phyloP scores from a whole-genome alignment of 2,888 invertebrate genomes.

The Agonopterix subpropinquella region DNA sequence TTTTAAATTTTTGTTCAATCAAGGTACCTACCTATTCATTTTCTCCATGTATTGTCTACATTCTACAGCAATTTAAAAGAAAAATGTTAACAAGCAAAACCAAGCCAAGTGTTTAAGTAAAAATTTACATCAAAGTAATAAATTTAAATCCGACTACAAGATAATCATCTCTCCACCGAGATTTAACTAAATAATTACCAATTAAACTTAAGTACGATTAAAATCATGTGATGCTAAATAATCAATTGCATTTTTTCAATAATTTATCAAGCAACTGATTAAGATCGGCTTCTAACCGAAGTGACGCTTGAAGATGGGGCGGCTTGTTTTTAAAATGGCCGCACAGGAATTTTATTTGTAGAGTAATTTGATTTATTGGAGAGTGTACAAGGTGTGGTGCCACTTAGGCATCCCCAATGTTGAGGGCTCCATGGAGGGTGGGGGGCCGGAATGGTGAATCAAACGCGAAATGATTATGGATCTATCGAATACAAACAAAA shows the following conservation, averaged over 20 bases:
- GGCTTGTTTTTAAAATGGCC: conserved; percentile 49
- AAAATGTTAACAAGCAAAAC: no score
- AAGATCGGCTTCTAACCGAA: conserved; percentile 41
- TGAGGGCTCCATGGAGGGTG: no score
- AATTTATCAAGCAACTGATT: conserved; percentile 60
- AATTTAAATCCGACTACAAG: conserved; percentile 14
- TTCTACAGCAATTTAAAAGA: no score
- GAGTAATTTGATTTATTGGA: conserved; percentile 25
- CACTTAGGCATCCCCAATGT: no score
- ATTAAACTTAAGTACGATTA: conserved; percentile 49
- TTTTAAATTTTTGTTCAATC: no score
- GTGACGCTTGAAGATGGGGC: conserved; percentile 44
- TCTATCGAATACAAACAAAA: no score
- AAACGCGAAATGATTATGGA: no score
- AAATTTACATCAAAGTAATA: conserved; percentile 8
- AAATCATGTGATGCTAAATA: conserved; percentile 49
- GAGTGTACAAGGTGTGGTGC: not conserved
- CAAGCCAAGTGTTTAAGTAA: no score
- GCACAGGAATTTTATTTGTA: conserved; percentile 34
- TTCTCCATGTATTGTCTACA: no score
- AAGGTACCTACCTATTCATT: no score
- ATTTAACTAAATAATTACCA: conserved; percentile 52
- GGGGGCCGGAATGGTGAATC: no score
- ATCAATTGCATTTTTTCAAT: conserved; percentile 65
- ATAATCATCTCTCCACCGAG: conserved; percentile 26